These are phyloP conservation scores for Globicephala melas DNA, from an alignment of 2,113 vertebrate species.

Conservation along the genomic window DNA sequence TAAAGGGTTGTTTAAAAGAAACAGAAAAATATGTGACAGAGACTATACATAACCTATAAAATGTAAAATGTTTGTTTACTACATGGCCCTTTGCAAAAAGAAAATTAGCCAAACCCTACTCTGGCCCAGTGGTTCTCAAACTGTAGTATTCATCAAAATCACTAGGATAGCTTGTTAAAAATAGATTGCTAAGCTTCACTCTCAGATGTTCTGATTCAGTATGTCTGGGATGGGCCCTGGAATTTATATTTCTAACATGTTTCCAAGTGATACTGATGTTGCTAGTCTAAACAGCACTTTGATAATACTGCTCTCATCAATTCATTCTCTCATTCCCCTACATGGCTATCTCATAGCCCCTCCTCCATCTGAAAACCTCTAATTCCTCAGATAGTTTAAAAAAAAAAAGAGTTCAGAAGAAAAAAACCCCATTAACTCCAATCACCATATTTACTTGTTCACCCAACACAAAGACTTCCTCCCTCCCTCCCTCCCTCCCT, in stretches of 20 bases:
- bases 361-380: not conserved
- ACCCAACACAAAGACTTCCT: not conserved
- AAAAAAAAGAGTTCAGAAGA: not conserved
- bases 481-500: accelerated
- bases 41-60: not conserved
- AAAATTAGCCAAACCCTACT: not conserved
- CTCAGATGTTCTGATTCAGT: not conserved
- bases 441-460: not conserved
- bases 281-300: not conserved
- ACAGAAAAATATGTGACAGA: not conserved
- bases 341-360: not conserved
- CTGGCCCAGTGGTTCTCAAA: not conserved
- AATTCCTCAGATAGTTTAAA: not conserved
- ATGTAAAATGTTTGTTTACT: not conserved
- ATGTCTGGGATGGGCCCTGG: not conserved
- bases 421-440: not conserved
- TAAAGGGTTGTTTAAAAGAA: not conserved
- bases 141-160: not conserved
- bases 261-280: not conserved
- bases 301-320: not conserved
- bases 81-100: not conserved
- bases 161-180: not conserved
- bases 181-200: not conserved
- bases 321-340: not conserved
- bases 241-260: not conserved